Evolutionary conservation across 2,888 invertebrate genomes (phyloP).

Genomic region (Keiferia lycopersicella): DNA sequence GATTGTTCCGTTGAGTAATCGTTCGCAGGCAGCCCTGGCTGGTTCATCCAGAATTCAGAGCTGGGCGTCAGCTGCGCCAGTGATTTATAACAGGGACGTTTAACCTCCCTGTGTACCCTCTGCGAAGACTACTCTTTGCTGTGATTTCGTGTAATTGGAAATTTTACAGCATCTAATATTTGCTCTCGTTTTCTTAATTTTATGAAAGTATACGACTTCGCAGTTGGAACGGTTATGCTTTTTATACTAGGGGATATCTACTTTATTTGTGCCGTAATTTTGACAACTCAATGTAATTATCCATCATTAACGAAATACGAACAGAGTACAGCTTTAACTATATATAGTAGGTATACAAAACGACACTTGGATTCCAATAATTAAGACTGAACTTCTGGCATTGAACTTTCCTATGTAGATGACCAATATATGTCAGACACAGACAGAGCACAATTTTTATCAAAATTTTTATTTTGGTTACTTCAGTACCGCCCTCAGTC

Average conservation of each 20-base stretch:
- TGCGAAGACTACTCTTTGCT: slow-evolving; percentile 19
- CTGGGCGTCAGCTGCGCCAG: slow-evolving; percentile 56
- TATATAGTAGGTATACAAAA: not conserved
- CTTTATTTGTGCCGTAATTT: no score
- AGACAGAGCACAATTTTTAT: not conserved
- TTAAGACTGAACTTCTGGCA: not conserved
- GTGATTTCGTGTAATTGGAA: slow-evolving; percentile 35
- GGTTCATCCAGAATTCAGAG: slow-evolving; percentile 65
- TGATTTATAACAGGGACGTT: slow-evolving; percentile 67
- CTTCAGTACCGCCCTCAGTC: no score
- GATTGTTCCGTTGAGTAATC: slow-evolving; percentile 33
- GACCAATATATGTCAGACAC: not conserved
- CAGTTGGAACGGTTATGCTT: no score
- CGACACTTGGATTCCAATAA: not conserved
- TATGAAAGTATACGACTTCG: not conserved
- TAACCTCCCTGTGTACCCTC: slow-evolving; percentile 30
- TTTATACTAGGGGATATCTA: no score
- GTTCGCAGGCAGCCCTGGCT: slow-evolving; percentile 40
- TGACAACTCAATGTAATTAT: no score
- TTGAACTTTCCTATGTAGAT: not conserved
- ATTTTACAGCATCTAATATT: slow-evolving; percentile 28
- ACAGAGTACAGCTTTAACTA: not conserved
- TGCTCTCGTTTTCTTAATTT: not conserved
- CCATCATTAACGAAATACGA: no score
- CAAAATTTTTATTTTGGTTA: no score